Percentiles rank a stretch among this genome's conserved stretches.
Evolutionary conservation across 2,113 vertebrate genomes (phyloP).

Genomic region (Vidua chalybeata): DNA sequence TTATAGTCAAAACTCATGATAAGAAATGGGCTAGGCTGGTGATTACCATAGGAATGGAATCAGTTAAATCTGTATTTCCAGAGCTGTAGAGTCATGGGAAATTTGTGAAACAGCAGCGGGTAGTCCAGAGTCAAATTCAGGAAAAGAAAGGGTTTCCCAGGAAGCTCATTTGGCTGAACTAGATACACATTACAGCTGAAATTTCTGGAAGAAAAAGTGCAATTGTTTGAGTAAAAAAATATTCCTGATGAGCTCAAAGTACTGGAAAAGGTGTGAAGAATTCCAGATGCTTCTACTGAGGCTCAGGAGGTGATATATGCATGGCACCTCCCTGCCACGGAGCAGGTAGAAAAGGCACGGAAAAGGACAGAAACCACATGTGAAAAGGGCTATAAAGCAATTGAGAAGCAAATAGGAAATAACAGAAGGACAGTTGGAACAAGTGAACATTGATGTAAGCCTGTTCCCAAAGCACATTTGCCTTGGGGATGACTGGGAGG

Average conservation of each 20-base stretch:
- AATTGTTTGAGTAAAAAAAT: neutral
- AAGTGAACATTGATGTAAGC: too few species aligned
- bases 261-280: neutral
- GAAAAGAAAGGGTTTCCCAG: neutral
- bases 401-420: neutral
- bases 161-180: conserved; percentile 18
- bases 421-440: neutral
- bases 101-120: neutral
- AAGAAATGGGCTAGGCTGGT: neutral
- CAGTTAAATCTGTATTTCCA: neutral
- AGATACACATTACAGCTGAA: neutral
- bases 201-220: conserved; percentile 6
- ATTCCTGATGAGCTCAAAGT: neutral
- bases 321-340: neutral
- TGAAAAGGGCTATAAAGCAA: neutral
- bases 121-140: neutral
- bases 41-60: neutral
- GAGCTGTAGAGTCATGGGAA: neutral
- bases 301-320: neutral
- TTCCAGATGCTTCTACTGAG: neutral
- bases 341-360: neutral
- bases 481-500: neutral
- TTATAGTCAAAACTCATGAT: neutral
- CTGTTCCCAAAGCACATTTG: neutral
- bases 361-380: neutral